Percentiles rank a stretch among this genome's conserved stretches.
Evolutionary conservation across 2,113 vertebrate species (phyloP).

Genomic region (Alaudala cheleensis): DNA sequence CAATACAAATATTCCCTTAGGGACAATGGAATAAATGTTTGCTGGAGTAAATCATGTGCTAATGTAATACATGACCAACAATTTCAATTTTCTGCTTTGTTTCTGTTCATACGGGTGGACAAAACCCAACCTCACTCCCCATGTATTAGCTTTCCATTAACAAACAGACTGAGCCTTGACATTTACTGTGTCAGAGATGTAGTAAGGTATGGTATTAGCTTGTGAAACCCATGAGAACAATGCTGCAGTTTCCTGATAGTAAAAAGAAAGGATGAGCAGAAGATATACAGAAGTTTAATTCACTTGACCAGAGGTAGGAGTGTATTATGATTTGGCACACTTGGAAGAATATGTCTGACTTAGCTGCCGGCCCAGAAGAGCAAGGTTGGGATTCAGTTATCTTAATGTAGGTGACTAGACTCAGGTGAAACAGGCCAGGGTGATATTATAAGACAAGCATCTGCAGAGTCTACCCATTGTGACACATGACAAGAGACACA

Average conservation of each 20-base stretch:
- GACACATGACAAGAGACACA: background rate
- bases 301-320: background rate
- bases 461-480: background rate
- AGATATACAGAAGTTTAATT: background rate
- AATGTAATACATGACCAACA: background rate
- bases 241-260: background rate
- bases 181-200: background rate
- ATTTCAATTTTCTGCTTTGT: background rate
- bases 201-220: background rate
- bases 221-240: background rate
- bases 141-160: background rate
- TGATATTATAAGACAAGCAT: background rate
- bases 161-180: background rate
- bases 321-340: background rate
- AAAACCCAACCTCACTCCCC: fast-evolving
- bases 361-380: background rate
- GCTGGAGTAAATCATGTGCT: background rate
- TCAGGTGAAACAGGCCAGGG: background rate
- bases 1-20: background rate
- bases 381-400: background rate
- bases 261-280: background rate
- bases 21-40: background rate
- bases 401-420: background rate
- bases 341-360: background rate
- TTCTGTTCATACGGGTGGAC: background rate